Evolutionary conservation across 2,888 invertebrate species (phyloP), one percentile per base, ranked within the genome.

Genomic region (Plemyria rubiginata): DNA sequence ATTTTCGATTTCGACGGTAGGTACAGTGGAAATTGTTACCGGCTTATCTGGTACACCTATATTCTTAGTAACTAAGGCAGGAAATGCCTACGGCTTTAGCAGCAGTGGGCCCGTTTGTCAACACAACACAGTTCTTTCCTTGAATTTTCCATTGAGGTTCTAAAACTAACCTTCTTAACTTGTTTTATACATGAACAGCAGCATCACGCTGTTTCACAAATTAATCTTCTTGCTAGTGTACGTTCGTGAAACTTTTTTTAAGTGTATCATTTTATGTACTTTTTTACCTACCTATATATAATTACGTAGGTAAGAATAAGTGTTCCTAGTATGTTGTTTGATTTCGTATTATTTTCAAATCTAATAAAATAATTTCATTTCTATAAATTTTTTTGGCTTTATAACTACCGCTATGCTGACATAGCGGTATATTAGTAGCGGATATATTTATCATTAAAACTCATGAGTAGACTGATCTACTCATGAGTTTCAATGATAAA

Each of bases 81-180:
- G 59, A 59, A 41, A 49, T 16, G 4, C 12, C n/a, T 38, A 22
- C 36, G 11, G 45, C 16, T 13, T 8, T n/a, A 7, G 32, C 32
- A 16, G 2, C 38, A 38, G 15, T 48, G 53, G 32, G 32, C 15
- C 29, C 36, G 60, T 60, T 54, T 54, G 32, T 54, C 49, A 54
- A 54, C 28, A 54, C 2, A 60, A 60, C 36, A 60, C 2, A 2
- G n/a, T 12, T 5, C 50, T n/a, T 60, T 60, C 54, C 50, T 13
- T 54, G 43, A 46, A 54, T 8, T 38, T 13, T 46, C 32, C 28
- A 46, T 46, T 46, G 54, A 15, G 13, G 9, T 12, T 28, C 16
- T 52, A n/a, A 40, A 52, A 49, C 49, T 28, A 16, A n/a, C 7
- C 12, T 12, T 16, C 51, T 11, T 22, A 5, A 3, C n/a, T 22